Base-by-base conservation (phyloP, 2,888 invertebrate genomes). In the Apamea anceps region DNA sequence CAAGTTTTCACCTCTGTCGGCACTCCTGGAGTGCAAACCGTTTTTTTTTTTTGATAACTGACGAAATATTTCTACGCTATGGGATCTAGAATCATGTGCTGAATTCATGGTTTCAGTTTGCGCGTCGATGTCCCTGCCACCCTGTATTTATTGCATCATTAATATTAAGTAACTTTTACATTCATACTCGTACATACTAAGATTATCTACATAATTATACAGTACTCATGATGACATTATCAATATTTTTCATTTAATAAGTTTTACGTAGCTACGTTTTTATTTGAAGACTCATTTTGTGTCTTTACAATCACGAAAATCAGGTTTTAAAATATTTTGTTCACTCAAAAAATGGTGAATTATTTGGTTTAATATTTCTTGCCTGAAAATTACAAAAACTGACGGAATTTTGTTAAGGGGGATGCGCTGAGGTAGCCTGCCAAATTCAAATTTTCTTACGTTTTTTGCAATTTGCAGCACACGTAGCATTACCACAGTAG, bases 231-330 rank as follows among this genome's bases (percentile, higher is more conserved):
- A 85, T 77, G 51, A 65, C 74, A 66, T 45, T 37, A 54, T 68
- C 84, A 6, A 62, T 66, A 65, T 37, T 32, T 66, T 57, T 54
- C 63, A 77, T 71, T 45, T 18, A 42, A 54, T 60, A 13, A 72
- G 42, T 45, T 63, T 76, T 66, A 73, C 62, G 62, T 76, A 63
- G 72, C 72, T 70, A 82, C 67, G 84, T 70, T 32, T n/a, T 5
- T 63, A 15, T 75, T 75, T 62, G n/a, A 62, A 8, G 32, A 8
- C 28, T 51, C 13, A 18, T 70, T 37, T n/a, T 18, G 1, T 25
- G 32, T 45, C 15, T 10, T 45, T 25, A 32, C n/a, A 72, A 25
- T 48, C 32, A 48, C 2, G 15, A 57, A 10, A 60, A n/a, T 5
- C 1, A 18, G 45, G 18, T 32, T 60, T 45, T 1, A 0, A 7